Conservation (phyloP, 2,113 vertebrate species). For the Cochlearius cochlearius region DNA sequence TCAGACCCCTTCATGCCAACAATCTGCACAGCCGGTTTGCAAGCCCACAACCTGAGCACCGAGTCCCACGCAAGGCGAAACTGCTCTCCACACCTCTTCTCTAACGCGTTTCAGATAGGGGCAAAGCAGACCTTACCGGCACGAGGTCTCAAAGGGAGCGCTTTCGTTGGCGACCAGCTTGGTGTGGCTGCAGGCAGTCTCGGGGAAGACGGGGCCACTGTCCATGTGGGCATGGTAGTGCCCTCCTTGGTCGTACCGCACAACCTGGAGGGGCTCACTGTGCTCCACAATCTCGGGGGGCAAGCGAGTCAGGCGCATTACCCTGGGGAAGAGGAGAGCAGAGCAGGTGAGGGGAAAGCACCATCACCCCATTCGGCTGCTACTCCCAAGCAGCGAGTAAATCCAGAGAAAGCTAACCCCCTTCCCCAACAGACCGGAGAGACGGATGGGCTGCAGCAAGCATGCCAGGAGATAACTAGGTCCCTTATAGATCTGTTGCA, state of each 20-base stretch:
- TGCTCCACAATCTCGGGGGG: conserved; percentile 88
- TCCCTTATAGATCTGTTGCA: not conserved
- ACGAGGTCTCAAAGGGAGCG: conserved; percentile 86
- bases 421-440: conserved; percentile 23
- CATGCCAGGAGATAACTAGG: not conserved
- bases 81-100: not conserved
- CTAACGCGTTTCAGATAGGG: fast-evolving
- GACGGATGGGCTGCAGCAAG: not conserved
- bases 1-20: not conserved
- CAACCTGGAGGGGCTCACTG: conserved; percentile 93
- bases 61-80: fast-evolving
- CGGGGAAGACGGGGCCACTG: conserved; percentile 84
- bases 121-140: conserved; percentile 79
- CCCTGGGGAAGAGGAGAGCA: conserved; percentile 70
- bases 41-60: not conserved
- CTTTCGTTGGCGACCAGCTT: conserved; percentile 87
- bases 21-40: not conserved
- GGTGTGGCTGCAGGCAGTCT: conserved; percentile 90
- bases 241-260: conserved; percentile 88
- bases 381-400: not conserved
- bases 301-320: conserved; percentile 87
- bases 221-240: conserved; percentile 94
- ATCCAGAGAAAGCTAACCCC: conserved; percentile 18
- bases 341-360: not conserved
- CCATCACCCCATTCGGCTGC: fast-evolving